Base-by-base conservation (phyloP, 2,113 vertebrate genomes). In the Oryzias woworae region DNA sequence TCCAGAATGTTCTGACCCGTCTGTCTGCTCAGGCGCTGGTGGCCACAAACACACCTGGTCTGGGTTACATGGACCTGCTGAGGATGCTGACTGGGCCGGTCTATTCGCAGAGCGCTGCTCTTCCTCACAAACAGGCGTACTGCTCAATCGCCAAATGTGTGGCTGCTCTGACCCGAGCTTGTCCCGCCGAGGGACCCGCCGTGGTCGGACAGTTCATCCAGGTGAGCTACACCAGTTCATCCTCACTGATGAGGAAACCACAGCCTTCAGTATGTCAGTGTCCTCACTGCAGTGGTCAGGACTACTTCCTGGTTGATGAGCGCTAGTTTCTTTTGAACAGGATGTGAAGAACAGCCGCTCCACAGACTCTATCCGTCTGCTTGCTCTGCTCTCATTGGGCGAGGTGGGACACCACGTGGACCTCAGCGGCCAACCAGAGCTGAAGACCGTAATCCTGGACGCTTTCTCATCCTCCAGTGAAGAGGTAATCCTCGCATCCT, bases 71-170 rank as follows among this genome's bases (percentile, higher is more conserved):
- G 97, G 96, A 99, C 90, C 92, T 99, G 84, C 80, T 99, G 66
- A 92, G 97, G 70, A 98, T 99, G 96, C 86, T 99, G 42, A 99
- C 97, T 0, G 95, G 96, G 51, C 96, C 97, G 1, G 96, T 99
- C 52, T 99, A 99, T 84, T 94, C 95, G 0, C 97, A 99, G 87
- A 99, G 88, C 43, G 90, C 96, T 12, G 93, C 95, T 14, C 94
- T 99, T 78, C 95, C 96, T 76, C 97, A 99, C 91, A 99, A 99
- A 89, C 97, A 99, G 87, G 97, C 96, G 24, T 99, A 99, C 60
- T 98, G 97, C 90, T 99, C 97, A 83, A 99, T 99, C 90, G 97
- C 97, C 80, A 99, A 99, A 82, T 98, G 96, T 66, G 97, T 99
- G 44, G 97, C 97, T 14, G 97, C 96, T 31, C 95, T 99, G 59